Percentiles rank a stretch among this genome's conserved stretches.
Conservation (phyloP, 2,888 invertebrate genomes). For the Lamproptera curius region DNA sequence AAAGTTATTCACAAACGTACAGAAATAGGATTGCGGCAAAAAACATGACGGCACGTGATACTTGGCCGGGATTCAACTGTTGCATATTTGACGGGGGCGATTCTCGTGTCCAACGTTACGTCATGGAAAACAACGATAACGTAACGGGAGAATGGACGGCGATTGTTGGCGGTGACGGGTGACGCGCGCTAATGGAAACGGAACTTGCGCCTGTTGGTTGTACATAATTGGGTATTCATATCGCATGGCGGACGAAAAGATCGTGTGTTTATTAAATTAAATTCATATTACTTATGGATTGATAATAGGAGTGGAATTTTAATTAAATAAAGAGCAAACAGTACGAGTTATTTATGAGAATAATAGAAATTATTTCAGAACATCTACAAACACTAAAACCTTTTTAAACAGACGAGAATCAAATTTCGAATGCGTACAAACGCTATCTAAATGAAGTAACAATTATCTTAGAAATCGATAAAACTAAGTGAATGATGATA, state of each 20-base stretch:
- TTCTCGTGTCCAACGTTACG: constrained; percentile 13
- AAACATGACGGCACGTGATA: constrained; percentile 6
- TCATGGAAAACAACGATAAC: constrained; percentile 19
- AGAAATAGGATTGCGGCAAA: neutral
- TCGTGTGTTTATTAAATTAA: too few species aligned
- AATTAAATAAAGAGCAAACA: too few species aligned
- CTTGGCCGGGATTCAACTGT: constrained; percentile 16
- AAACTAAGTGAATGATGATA: too few species aligned
- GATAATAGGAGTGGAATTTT: neutral
- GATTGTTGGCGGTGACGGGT: neutral
- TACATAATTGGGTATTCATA: neutral
- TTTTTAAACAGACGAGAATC: too few species aligned
- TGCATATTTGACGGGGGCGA: constrained; percentile 6
- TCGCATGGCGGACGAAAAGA: neutral
- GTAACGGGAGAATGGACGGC: constrained; percentile 11
- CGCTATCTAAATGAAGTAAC: too few species aligned
- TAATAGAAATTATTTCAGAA: too few species aligned
- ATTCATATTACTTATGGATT: neutral
- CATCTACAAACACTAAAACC: too few species aligned
- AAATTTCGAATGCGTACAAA: too few species aligned
- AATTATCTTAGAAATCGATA: too few species aligned
- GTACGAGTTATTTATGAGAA: too few species aligned
- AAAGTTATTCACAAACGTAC: neutral
- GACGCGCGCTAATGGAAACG: constrained; percentile 8
- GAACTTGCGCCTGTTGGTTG: neutral